Evolutionary conservation across 2,888 invertebrate genomes (phyloP), one percentile per base, ranked within the genome.

Genomic region (Cheilosia scutellata): DNA sequence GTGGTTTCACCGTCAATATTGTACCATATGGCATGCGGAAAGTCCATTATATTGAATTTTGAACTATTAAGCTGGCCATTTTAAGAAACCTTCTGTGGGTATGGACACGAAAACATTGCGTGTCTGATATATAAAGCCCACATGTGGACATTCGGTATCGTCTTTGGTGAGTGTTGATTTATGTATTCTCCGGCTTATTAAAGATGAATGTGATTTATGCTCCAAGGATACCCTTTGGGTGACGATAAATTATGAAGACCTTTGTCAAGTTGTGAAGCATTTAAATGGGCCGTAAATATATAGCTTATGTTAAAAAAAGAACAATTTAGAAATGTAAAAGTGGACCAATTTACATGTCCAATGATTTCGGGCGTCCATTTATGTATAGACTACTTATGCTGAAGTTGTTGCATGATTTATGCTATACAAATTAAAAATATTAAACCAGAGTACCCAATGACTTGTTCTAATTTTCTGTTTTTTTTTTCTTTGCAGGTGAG

Each of bases 401-500:
- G 2, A 68, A 44, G 20, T 44, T 65, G 16, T 20, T 68, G 13
- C 1, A 20, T 20, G 20, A 20, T n/a, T n/a, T n/a, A n/a, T 20
- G 20, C 20, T 20, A 20, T 33, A 11, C 6, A 16, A 53, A 29
- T 33, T 13, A 5, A 20, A 7, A 42, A 25, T 44, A 33, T 33
- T 2, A 44, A 44, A 29, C n/a, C 55, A 53, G 51, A 51, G 51
- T 27, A 20, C 11, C 29, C 63, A 63, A 78, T 55, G 53, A 40
- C 62, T 25, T 55, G 16, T 68, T 47, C 27, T 68, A 29, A 53
- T 16, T 49, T n/a, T 31, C 7, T 40, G 2, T 13, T 27, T 44
- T 60, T 27, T 16, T 57, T 55, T 42, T 42, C 20, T 40, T 33
- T 77, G 27, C 78, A 83, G 83, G 83, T 83, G 57, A 82, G 82